Percentiles rank a stretch among this genome's conserved stretches.
phyloP scores from a whole-genome alignment of 1,140 invertebrate species.

The Drosophila nikananu region DNA sequence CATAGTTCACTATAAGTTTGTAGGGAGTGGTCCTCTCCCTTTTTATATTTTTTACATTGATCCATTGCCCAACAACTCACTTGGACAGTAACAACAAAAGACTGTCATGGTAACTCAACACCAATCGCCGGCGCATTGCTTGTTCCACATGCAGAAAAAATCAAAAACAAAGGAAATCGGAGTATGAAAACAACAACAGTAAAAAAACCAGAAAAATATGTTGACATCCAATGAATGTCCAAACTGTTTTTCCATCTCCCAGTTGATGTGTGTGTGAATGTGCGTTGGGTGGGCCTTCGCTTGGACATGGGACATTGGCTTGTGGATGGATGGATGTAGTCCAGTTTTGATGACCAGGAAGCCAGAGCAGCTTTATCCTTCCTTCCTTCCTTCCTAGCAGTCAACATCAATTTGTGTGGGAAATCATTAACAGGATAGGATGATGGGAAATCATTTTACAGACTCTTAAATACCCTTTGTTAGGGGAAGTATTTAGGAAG shows the following conservation, averaged over 20 bases:
- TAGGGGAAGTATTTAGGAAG: no score
- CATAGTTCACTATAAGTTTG: slow-evolving; percentile 8
- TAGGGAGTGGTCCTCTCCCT: neutral
- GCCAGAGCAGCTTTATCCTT: slow-evolving; percentile 27
- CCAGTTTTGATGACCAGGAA: slow-evolving; percentile 46
- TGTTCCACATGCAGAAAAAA: slow-evolving; percentile 42
- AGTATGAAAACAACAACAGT: slow-evolving; percentile 30
- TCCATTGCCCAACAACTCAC: slow-evolving; percentile 44
- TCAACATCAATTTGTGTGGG: slow-evolving; percentile 65
- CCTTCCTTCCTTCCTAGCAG: slow-evolving; percentile 13
- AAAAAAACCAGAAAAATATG: slow-evolving; percentile 63
- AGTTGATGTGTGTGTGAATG: slow-evolving; percentile 18
- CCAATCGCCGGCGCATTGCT: slow-evolving; percentile 43
- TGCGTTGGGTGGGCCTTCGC: slow-evolving; percentile 28
- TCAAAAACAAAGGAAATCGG: slow-evolving; percentile 30
- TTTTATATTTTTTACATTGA: slow-evolving; percentile 22
- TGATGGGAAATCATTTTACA: neutral
- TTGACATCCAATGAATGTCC: slow-evolving; percentile 79
- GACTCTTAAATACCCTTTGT: no score
- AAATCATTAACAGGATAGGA: slow-evolving; percentile 54
- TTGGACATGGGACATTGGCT: slow-evolving; percentile 1
- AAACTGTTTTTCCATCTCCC: slow-evolving; percentile 30
- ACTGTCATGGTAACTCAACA: slow-evolving; percentile 75
- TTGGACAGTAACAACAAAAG: slow-evolving; percentile 45
- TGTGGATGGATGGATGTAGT: slow-evolving; percentile 28